Evolutionary conservation across 2,797 vertebrate species (phyloP), one percentile per base, ranked within the genome.

Genomic region (Eulemur rubriventer): DNA sequence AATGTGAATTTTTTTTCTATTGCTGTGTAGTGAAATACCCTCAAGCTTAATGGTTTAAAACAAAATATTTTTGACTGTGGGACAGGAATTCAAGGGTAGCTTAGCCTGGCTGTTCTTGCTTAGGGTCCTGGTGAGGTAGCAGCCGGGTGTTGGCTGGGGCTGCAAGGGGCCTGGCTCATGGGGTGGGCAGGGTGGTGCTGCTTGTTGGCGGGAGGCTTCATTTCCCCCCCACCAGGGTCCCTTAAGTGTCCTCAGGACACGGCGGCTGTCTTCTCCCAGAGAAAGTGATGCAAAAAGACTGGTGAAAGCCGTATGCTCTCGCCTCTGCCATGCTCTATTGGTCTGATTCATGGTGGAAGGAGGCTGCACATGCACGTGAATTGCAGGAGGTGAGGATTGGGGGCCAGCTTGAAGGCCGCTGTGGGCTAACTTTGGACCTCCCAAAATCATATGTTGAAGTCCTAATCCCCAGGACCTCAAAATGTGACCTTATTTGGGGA

Each of bases 271-370:
- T 52, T 75, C 24, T 73, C 33, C 43, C 33, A 33, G 35, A 41
- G 69, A n/a, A 46, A 14, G 17, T 33, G 33, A 50, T 52, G 1
- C 46, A 59, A 12, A 50, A 17, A 16, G 43, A 6, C 33, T 73
- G 7, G 12, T 10, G 12, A 69, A 83, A 83, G 20, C 46, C 22
- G 2, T 9, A 4, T 0, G 0, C 14, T 0, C 0, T 28, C 41
- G 1, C 46, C 79, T 12, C 16, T 0, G 0, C 48, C 24, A 3
- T 1, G 1, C 2, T 0, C 4, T 38, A 0, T 12, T 4, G 46
- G 17, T 52, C 35, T 61, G 26, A n/a, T 22, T 63, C 35, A 0
- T 1, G 0, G 16, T 12, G 50, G 43, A 33, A 65, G 70, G 57
- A 48, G 35, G 26, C 4, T 24, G 6, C 30, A 24, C 11, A 16